Base-by-base conservation (phyloP, 2,888 invertebrate genomes). In the Brenthis hecate region DNA sequence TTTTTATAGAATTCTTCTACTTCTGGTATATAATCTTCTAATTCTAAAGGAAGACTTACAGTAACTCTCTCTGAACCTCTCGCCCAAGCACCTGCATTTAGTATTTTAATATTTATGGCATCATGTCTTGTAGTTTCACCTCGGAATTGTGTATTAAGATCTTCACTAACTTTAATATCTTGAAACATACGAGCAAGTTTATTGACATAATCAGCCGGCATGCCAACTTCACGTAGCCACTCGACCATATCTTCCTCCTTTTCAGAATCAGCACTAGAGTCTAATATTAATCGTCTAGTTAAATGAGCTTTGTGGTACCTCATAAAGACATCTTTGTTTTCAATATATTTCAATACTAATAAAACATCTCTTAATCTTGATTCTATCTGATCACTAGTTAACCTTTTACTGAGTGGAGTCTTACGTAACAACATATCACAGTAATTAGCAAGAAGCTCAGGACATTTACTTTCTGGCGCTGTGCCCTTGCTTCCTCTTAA, bases 241-340 rank as follows among this genome's bases (percentile, higher is more conserved):
- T 99, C 99, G 0, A 99, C 99, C 97, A 99, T 99, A 83, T 98
- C 98, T 89, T 99, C 99, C 88, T 99, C 99, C 83, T 99, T 99
- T 86, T 99, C 99, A 76, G 98, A 98, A 90, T 99, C 99, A 1
- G 99, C 99, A 82, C 99, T 99, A 19, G 99, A 98, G 85, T 99
- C 99, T 76, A 99, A 94, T 85, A 99, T 99, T 75, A 99, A 95
- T 80, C 94, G 95, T 80, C 99, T 94, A 8, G 99, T 99, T 74
- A 99, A 94, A 92, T 99, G 99, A 58, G 98, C 99, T 88, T 99
- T 99, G 88, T 99, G 99, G 88, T 99, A 99, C 76, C 99, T 94
- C 99, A 99, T 99, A 88, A 99, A 99, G 43, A 99, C 99, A 93
- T 99, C 99, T 88, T 99, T 99, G 91, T 99, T 99, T 87, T 98